A percentile compares a stretch with the other conserved stretches of the same genome.
phyloP scores from a whole-genome alignment of 2,888 invertebrate species.

The Drosophila hamatofila region DNA sequence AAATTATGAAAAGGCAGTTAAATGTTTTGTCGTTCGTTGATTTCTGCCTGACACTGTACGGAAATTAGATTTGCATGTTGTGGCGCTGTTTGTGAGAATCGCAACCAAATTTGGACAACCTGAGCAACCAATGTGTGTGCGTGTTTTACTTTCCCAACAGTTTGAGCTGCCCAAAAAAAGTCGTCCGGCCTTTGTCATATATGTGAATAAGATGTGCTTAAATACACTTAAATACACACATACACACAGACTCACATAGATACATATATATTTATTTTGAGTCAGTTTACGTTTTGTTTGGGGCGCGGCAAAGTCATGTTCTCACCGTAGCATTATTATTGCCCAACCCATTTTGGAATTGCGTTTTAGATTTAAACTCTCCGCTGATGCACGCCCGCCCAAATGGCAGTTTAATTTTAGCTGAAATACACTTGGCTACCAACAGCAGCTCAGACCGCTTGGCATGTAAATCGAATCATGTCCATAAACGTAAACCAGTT shows the following conservation, averaged over 20 bases:
- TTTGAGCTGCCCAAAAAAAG: conserved; percentile 34
- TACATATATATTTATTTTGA: background rate
- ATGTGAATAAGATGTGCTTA: conserved; percentile 14
- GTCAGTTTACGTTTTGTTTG: conserved; percentile 7
- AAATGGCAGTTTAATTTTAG: conserved; percentile 13
- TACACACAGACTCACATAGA: background rate
- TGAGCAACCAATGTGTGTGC: conserved; percentile 14
- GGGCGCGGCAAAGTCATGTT: conserved; percentile 29
- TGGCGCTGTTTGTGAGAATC: conserved; percentile 17
- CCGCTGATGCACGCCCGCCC: conserved; percentile 13
- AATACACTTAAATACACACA: background rate
- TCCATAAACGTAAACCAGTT: conserved; percentile 33
- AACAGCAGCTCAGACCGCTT: background rate
- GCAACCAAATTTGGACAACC: conserved; percentile 26
- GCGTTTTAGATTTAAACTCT: conserved; percentile 27
- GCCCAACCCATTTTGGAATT: conserved; percentile 42
- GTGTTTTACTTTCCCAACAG: conserved; percentile 33
- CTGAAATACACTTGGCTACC: background rate
- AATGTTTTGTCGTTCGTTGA: background rate
- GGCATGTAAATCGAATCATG: conserved; percentile 26
- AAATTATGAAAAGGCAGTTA: background rate
- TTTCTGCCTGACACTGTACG: background rate
- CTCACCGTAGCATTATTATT: conserved; percentile 13
- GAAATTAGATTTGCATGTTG: conserved; percentile 38
- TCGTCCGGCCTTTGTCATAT: conserved; percentile 24